Evolutionary conservation across 1,140 invertebrate species (phyloP).

Genomic region (Phthorimaea operculella): DNA sequence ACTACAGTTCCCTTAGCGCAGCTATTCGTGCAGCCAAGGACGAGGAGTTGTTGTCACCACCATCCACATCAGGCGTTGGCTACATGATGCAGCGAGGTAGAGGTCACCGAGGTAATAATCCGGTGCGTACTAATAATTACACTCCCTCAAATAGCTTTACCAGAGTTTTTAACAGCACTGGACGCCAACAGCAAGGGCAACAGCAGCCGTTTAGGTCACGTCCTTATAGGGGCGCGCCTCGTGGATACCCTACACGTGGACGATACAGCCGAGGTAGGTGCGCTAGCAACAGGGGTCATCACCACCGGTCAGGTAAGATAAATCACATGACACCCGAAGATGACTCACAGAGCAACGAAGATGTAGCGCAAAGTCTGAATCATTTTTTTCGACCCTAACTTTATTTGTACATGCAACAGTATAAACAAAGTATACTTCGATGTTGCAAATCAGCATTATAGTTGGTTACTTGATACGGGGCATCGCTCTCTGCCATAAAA

Average conservation of each 20-base stretch:
- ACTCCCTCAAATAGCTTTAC: not conserved
- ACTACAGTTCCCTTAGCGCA: constrained; percentile 10
- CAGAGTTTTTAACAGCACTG: not conserved
- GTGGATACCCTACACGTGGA: not conserved
- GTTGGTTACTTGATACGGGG: constrained; percentile 1
- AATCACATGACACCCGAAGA: not conserved
- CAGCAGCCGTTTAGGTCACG: not conserved
- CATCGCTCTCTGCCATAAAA: not conserved
- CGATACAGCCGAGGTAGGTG: not conserved
- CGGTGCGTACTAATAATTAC: too few relatives aligned
- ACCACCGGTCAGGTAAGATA: not conserved
- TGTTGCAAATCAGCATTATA: not conserved
- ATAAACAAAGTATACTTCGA: not conserved
- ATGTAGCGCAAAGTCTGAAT: not conserved
- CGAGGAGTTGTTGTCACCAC: constrained; percentile 2
- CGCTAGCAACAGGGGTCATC: not conserved
- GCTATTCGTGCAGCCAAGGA: constrained; percentile 15
- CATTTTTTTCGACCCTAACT: constrained; percentile 6
- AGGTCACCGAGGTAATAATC: not conserved
- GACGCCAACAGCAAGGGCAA: not conserved
- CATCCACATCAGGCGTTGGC: not conserved
- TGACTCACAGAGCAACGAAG: not conserved
- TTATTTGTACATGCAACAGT: not conserved
- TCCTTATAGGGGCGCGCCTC: not conserved
- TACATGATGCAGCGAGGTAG: not conserved